Evolutionary conservation across 2,888 invertebrate species (phyloP), one percentile per base, ranked within the genome.

Genomic region (Cheilosia variabilis): DNA sequence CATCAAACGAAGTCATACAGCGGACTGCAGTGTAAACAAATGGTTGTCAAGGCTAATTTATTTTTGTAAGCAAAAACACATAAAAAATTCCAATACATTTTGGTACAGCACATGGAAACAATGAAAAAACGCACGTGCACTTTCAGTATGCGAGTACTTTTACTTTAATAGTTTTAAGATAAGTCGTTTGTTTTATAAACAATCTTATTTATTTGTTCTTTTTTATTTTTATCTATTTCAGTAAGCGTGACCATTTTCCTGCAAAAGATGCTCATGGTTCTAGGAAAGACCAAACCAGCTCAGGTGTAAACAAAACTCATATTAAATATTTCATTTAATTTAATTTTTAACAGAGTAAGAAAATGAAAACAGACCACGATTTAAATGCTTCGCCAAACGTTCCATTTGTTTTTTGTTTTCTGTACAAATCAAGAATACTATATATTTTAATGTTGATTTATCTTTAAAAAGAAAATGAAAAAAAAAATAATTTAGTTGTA

Each of bases 201-300:
- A 15, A 27, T 47, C 31, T 13, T 6, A 43, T 24, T 34, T 2
- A 55, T 1, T 24, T 37, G 17, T 24, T 58, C 5, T 31, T 53
- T 53, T 68, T 43, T 47, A 19, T 66, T 65, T 73, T 9, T 57
- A 63, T 83, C 72, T 62, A 72, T 87, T 93, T 15, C 93, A 95
- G 95, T 94, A 93, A 93, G 90, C 89, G 89, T 93, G 82, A 96
- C 96, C 31, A 93, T 93, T 89, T 93, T 94, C 89, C 93, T 96
- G 87, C 96, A 96, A 92, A 96, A 95, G 91, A 90, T 95, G 89
- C 93, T 96, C 90, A 93, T 96, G 92, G 96, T 96, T 87, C 94
- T 96, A 88, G 95, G 96, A 88, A 95, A 96, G 90, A 92, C 95
- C 88, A 95, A 95, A 93, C 94, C 95, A 90, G 94, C 95, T 90